Evolutionary conservation across 2,797 vertebrate genomes (phyloP), one percentile per base, ranked within the genome.

Genomic region (Bradypodion pumilum): DNA sequence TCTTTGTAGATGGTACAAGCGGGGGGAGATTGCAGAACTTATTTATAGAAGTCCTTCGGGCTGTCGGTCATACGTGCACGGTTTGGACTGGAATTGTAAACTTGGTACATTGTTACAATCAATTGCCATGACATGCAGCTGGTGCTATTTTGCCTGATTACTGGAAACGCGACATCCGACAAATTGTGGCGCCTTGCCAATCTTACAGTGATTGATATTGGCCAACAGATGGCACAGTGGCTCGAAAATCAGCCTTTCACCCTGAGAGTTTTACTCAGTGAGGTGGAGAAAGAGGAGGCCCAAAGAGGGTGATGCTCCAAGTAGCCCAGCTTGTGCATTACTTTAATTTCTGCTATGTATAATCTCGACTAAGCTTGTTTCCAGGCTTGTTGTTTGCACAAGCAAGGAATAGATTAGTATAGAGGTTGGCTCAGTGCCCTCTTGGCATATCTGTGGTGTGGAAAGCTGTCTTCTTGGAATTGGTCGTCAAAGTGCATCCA

Each of bases 171-270:
- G 32, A 52, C 72, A 63, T 72, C 60, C 42, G 49, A 73, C 12
- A 2, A n/a, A 12, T 9, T 35, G 16, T 16, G 23, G 32, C 15
- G 7, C 3, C 29, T 12, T 7, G 3, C 32, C n/a, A 13, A 63
- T 29, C 21, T 27, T 35, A 52, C 19, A 62, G 13, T 75, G 32
- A 27, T 32, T 42, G 40, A n/a, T 32, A 35, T 35, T 72, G 66
- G 27, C 84, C 92, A 83, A 79, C 21, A 93, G 92, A 85, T 90
- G 91, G 91, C 19, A 87, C 80, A 1, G 42, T 46, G 35, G 72
- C 4, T 5, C 40, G 59, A 80, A 74, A n/a, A 66, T n/a, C 8
- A 2, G 2, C 10, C 62, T 42, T 25, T 56, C 9, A 40, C 21
- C 60, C 40, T 1, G 46, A n/a, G 56, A 59, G 80, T 27, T 68